Evolutionary conservation across 2,888 invertebrate species (phyloP).

Genomic region (Eupeodes luniger): DNA sequence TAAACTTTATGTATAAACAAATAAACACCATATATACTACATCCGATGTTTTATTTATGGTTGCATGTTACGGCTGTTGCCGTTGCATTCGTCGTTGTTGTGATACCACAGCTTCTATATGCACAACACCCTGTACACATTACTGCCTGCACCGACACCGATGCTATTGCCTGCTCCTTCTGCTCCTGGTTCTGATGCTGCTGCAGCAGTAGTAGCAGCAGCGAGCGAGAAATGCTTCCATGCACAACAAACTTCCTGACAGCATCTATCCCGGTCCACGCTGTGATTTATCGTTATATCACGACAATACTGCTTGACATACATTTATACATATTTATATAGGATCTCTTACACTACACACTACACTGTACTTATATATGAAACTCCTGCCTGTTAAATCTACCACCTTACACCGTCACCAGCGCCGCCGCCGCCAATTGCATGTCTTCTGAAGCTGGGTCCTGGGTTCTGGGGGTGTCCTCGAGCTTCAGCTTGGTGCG

Average conservation of each 20-base stretch:
- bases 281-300: slow-evolving; percentile 73
- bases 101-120: slow-evolving; percentile 19
- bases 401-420: neutral
- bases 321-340: slow-evolving; percentile 3
- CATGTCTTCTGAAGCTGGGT: neutral
- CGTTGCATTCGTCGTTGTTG: neutral
- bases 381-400: slow-evolving; percentile 25
- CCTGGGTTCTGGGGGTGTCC: neutral
- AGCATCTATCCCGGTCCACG: slow-evolving; percentile 65
- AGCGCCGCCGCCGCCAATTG: neutral
- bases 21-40: slow-evolving; percentile 33
- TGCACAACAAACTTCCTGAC: slow-evolving; percentile 76
- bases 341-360: slow-evolving; percentile 15
- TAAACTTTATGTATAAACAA: slow-evolving; percentile 20
- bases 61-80: slow-evolving; percentile 47
- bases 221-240: slow-evolving; percentile 54
- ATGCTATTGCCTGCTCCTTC: slow-evolving; percentile 15
- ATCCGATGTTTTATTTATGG: slow-evolving; percentile 74
- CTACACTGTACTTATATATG: neutral
- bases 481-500: slow-evolving; percentile 1
- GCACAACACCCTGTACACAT: neutral
- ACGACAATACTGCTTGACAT: slow-evolving; percentile 34
- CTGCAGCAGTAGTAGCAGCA: slow-evolving; percentile 12
- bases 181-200: slow-evolving; percentile 6
- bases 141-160: too few species aligned